A percentile compares a stretch with the other conserved stretches of the same genome.
Conservation (phyloP, 1,140 invertebrate species). For the Adelges cooleyi region DNA sequence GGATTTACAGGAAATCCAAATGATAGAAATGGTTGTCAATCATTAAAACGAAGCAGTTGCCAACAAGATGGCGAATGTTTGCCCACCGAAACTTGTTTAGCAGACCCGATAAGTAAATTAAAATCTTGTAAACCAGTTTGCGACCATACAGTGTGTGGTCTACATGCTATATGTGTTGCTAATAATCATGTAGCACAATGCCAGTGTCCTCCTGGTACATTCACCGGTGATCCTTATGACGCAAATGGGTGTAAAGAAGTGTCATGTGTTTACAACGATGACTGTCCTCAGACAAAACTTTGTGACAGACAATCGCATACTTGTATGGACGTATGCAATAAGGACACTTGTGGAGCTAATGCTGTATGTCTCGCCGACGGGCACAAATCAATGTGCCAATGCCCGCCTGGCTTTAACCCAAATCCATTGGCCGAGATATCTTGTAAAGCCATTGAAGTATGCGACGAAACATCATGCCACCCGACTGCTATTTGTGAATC, state of each 20-base stretch:
- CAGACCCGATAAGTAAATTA: conserved; percentile 48
- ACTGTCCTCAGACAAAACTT: conserved; percentile 53
- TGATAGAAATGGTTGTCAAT: conserved; percentile 69
- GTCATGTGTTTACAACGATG: conserved; percentile 59
- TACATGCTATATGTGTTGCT: conserved; percentile 71
- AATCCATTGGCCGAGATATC: conserved; percentile 49
- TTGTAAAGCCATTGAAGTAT: conserved; percentile 35
- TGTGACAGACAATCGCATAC: conserved; percentile 58
- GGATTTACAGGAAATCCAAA: conserved; percentile 76
- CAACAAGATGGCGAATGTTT: conserved; percentile 57
- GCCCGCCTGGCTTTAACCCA: conserved; percentile 65
- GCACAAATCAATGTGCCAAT: conserved; percentile 63
- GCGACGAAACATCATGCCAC: conserved; percentile 61
- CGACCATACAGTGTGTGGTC: conserved; percentile 54
- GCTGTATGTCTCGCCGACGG: conserved; percentile 68
- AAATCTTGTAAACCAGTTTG: conserved; percentile 74
- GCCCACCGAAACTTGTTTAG: conserved; percentile 49
- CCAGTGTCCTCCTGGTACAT: conserved; percentile 57
- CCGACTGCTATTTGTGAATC: conserved; percentile 65
- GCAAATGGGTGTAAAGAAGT: background rate
- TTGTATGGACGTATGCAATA: conserved; percentile 81
- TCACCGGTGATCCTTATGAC: conserved; percentile 57
- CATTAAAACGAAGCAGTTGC: conserved; percentile 37
- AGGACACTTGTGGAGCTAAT: conserved; percentile 61
- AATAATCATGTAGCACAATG: conserved; percentile 64